Evolutionary conservation across 2,888 invertebrate species (phyloP).

Genomic region (Mimumesa dahlbomi): DNA sequence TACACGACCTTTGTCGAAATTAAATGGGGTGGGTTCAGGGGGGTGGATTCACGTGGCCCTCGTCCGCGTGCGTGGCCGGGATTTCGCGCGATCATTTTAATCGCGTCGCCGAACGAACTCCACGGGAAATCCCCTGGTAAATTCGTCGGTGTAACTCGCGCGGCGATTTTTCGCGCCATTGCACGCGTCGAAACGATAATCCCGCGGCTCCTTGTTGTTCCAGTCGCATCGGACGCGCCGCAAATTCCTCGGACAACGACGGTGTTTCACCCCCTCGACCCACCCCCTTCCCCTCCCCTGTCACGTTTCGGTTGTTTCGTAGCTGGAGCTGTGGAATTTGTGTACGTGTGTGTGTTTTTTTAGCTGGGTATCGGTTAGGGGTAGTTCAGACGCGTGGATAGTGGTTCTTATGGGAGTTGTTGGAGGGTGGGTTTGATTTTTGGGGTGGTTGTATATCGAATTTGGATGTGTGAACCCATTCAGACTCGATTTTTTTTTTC

Average conservation of each 20-base stretch:
- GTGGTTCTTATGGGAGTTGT: too few relatives aligned
- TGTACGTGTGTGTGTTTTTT: too few relatives aligned
- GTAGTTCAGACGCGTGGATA: too few relatives aligned
- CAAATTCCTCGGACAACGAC: slow-evolving; percentile 1
- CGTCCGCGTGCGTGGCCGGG: slow-evolving; percentile 26
- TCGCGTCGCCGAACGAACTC: slow-evolving; percentile 52
- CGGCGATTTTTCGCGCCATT: slow-evolving; percentile 27
- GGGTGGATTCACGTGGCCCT: slow-evolving; percentile 44
- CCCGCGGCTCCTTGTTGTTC: slow-evolving; percentile 18
- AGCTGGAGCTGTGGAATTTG: too few relatives aligned
- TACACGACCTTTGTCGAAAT: slow-evolving; percentile 61
- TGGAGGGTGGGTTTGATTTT: too few relatives aligned
- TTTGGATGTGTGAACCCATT: too few relatives aligned
- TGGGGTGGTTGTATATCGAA: too few relatives aligned
- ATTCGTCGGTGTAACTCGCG: slow-evolving; percentile 35
- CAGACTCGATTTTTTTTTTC: too few relatives aligned
- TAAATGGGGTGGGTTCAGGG: slow-evolving; percentile 60
- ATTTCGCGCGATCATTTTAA: slow-evolving; percentile 52
- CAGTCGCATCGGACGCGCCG: neutral
- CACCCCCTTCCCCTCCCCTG: too few relatives aligned
- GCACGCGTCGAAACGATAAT: slow-evolving; percentile 23
- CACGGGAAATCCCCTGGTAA: slow-evolving; percentile 48
- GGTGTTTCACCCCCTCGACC: too few relatives aligned
- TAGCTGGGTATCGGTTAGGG: too few relatives aligned
- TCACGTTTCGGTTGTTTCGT: too few relatives aligned